Conservation (phyloP, 2,113 vertebrate species). For the Trinectes maculatus region DNA sequence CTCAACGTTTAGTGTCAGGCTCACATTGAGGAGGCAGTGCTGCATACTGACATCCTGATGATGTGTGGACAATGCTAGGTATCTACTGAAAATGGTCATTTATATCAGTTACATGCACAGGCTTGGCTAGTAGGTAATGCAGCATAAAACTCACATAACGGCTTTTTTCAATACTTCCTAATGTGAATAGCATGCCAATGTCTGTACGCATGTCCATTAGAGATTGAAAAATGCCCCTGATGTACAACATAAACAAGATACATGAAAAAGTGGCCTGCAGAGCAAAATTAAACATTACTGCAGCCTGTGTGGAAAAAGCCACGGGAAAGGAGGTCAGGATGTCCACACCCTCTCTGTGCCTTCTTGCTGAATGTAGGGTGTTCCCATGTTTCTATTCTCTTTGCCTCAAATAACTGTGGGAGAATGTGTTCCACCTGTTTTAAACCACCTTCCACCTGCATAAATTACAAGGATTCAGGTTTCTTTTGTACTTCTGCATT, state of each 20-base stretch:
- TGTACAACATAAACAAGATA: background rate
- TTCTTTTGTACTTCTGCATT: too few relatives aligned
- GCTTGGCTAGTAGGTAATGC: background rate
- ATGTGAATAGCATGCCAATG: background rate
- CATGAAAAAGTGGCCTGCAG: background rate
- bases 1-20: background rate
- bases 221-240: background rate
- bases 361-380: conserved; percentile 8
- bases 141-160: background rate
- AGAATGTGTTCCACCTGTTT: background rate
- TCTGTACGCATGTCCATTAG: background rate
- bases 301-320: conserved; percentile 9
- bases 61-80: background rate
- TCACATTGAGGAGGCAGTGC: background rate
- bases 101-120: background rate
- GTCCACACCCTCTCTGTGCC: conserved; percentile 9
- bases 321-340: conserved; percentile 35
- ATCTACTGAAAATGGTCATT: background rate
- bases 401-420: background rate
- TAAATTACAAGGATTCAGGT: background rate
- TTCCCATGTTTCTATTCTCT: background rate
- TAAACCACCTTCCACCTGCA: background rate
- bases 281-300: background rate
- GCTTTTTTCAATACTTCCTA: background rate
- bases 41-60: background rate